Evolutionary conservation across 2,797 vertebrate species (phyloP).

Genomic region (Muraenolepis orangiensis): DNA sequence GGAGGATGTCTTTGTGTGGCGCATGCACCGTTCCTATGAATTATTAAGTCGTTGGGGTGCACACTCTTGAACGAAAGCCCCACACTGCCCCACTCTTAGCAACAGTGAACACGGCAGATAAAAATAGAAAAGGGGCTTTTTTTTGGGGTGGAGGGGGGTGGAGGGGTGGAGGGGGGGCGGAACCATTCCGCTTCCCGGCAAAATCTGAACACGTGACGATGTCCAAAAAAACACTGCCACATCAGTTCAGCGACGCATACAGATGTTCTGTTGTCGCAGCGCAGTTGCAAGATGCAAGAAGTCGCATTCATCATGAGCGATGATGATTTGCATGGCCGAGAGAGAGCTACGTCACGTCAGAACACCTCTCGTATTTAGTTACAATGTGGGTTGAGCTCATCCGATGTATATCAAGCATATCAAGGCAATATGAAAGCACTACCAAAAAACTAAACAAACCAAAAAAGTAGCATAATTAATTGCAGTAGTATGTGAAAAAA

Average conservation of each 20-base stretch:
- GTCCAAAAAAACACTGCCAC: neutral
- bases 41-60: conserved; percentile 71
- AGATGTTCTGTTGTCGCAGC: neutral
- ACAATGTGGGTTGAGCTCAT: neutral
- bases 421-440: neutral
- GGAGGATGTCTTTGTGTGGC: conserved; percentile 57
- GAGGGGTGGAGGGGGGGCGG: conserved; percentile 15
- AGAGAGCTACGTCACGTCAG: neutral
- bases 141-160: conserved; percentile 53
- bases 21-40: conserved; percentile 59
- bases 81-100: conserved; percentile 63
- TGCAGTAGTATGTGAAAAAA: neutral
- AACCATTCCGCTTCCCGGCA: neutral
- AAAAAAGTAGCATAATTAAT: neutral
- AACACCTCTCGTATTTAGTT: neutral
- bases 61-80: conserved; percentile 59
- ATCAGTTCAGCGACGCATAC: neutral
- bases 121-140: conserved; percentile 66
- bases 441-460: neutral
- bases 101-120: conserved; percentile 65
- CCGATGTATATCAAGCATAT: neutral
- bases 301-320: neutral
- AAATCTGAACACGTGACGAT: neutral
- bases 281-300: neutral
- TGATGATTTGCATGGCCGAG: neutral